Base-by-base conservation (phyloP, 1,140 invertebrate genomes). In the Drosophila chauvacae region DNA sequence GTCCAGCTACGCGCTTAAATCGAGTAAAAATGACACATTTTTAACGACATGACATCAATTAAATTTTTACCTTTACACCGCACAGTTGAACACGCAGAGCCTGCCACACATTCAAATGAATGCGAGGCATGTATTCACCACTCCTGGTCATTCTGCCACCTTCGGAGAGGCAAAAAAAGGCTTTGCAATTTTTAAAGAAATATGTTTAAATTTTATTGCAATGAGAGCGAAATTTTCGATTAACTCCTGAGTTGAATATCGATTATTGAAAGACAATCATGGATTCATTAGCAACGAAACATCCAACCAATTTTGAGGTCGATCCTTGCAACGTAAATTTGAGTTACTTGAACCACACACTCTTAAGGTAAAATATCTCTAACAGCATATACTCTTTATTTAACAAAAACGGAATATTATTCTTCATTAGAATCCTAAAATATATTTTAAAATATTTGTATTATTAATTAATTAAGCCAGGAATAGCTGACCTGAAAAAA, bases 21-120 rank as follows among this genome's bases (percentile, higher is more conserved):
- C 66, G 35, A 63, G 44, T 62, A 41, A 42, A 61, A 76, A 61
- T 65, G 71, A 33, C 80, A 74, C 76, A 78, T 66, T 90, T 90
- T 84, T 77, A 74, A 84, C 85, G 84, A 87, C 63, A 60, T 70
- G 80, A 87, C 85, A 88, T 87, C 80, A 87, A 88, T 87, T 87
- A 87, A 88, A 80, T 74, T 88, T 84, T 71, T 84, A 84, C 80
- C 84, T 87, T 44, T 64, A 48, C 44, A 45, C 48, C 48, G 53
- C 55, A 48, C 55, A 37, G 28, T 16, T 39, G 20, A 35, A 42
- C 48, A 77, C 63, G 51, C 44, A 45, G 30, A 42, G 47, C 37
- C 47, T 26, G 58, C 55, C 51, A 64, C 23, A 80, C 42, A 50
- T 70, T 78, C 68, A 60, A 51, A 64, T 75, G 6, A 51, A 33